Evolutionary conservation across 2,888 invertebrate genomes (phyloP).

Genomic region (Ichneumon xanthorius): DNA sequence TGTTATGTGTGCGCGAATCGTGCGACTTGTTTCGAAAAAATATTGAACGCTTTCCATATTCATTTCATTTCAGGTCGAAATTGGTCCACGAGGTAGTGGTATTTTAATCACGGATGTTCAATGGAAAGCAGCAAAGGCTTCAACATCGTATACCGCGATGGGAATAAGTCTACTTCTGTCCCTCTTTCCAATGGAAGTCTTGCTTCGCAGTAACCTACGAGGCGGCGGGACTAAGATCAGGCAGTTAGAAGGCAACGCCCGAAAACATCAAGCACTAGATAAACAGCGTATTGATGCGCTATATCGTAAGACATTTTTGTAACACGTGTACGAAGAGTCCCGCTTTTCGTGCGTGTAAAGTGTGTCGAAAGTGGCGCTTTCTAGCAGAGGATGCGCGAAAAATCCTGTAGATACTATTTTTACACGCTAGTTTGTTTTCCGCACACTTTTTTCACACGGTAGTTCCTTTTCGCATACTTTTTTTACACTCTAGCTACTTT

Average conservation of each 20-base stretch:
- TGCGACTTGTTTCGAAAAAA: not conserved
- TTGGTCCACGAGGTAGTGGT: not conserved
- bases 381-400: too few species aligned
- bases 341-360: too few species aligned
- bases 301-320: not conserved
- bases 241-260: not conserved
- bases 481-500: too few species aligned
- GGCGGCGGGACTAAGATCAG: not conserved
- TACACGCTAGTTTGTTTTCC: too few species aligned
- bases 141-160: slow-evolving; percentile 11
- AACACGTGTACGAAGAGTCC: too few species aligned
- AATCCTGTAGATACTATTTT: too few species aligned
- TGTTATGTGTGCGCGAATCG: not conserved
- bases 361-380: too few species aligned
- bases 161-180: slow-evolving; percentile 9
- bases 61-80: not conserved
- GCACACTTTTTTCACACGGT: too few species aligned
- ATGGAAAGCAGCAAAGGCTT: slow-evolving; percentile 4
- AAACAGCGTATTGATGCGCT: not conserved
- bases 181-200: slow-evolving; percentile 14
- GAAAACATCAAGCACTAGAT: not conserved
- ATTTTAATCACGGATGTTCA: not conserved
- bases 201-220: slow-evolving; percentile 4
- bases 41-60: not conserved
- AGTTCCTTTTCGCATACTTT: too few species aligned